Evolutionary conservation across 2,113 vertebrate genomes (phyloP).

Genomic region (Melanocharis versteri): DNA sequence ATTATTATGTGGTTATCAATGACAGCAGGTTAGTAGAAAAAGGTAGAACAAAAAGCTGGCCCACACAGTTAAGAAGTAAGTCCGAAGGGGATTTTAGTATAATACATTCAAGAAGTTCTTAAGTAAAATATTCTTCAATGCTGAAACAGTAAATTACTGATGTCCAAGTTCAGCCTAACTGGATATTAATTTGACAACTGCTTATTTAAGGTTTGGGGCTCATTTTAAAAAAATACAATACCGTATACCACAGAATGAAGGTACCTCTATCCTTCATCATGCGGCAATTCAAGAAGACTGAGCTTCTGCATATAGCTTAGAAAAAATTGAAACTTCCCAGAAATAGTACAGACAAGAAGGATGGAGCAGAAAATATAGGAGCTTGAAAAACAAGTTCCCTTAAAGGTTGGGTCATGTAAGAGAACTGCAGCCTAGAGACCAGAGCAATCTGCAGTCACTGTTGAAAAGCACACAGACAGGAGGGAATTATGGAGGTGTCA

Average conservation of each 20-base stretch:
- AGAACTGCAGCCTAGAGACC: background rate
- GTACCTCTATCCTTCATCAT: background rate
- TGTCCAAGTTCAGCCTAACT: background rate
- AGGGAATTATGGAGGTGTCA: accelerated
- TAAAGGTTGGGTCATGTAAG: background rate
- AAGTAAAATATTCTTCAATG: background rate
- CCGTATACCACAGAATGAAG: background rate
- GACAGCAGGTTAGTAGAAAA: background rate
- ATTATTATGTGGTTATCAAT: background rate
- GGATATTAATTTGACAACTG: background rate
- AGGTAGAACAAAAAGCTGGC: background rate
- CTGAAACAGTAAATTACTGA: background rate
- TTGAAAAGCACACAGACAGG: background rate
- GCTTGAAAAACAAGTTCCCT: background rate
- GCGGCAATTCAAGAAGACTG: background rate
- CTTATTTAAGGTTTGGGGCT: background rate
- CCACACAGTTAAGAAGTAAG: background rate
- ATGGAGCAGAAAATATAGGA: background rate
- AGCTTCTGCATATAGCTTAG: background rate
- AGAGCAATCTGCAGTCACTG: background rate
- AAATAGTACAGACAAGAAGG: background rate
- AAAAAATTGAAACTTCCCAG: background rate
- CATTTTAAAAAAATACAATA: background rate
- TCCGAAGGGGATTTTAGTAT: background rate
- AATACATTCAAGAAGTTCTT: background rate